These are phyloP conservation scores for Ephestia elutella DNA, from an alignment of 1,140 invertebrate genomes.

Conservation along the genomic window DNA sequence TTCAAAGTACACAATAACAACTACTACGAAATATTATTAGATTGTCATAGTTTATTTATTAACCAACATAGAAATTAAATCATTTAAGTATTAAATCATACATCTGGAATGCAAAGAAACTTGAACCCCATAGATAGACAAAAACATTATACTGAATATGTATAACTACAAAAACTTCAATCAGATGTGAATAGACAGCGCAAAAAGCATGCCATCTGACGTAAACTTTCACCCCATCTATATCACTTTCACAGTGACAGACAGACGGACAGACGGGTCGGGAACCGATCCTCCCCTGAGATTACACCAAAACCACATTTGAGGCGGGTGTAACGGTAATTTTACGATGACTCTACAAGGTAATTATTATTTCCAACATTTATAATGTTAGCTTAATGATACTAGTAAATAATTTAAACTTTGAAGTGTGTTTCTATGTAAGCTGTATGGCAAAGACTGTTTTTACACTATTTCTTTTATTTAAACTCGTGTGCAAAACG, in stretches of 20 bases:
- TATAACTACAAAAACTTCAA: not conserved
- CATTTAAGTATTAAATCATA: too few species aligned
- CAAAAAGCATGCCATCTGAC: slow-evolving; percentile 12
- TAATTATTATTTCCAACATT: not conserved
- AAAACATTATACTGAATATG: not conserved
- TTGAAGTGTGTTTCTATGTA: too few species aligned
- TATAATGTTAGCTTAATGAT: not conserved
- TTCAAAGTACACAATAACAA: too few species aligned
- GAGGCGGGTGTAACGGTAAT: slow-evolving; percentile 28
- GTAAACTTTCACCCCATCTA: slow-evolving; percentile 13
- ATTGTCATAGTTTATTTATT: too few species aligned
- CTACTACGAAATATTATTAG: too few species aligned
- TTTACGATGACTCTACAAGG: slow-evolving; percentile 1
- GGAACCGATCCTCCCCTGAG: slow-evolving; percentile 30
- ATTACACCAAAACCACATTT: slow-evolving; percentile 44
- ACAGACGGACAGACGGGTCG: slow-evolving; percentile 11
- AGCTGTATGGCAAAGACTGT: not conserved
- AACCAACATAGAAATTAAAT: too few species aligned
- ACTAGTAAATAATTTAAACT: not conserved
- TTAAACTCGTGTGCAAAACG: too few species aligned
- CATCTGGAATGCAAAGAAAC: too few species aligned
- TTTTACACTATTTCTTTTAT: not conserved
- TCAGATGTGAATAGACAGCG: not conserved
- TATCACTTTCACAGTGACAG: slow-evolving; percentile 14
- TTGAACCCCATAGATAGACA: not conserved